Evolutionary conservation across 2,888 invertebrate genomes (phyloP), one percentile per base, ranked within the genome.

Genomic region (Polydrusus tereticollis): DNA sequence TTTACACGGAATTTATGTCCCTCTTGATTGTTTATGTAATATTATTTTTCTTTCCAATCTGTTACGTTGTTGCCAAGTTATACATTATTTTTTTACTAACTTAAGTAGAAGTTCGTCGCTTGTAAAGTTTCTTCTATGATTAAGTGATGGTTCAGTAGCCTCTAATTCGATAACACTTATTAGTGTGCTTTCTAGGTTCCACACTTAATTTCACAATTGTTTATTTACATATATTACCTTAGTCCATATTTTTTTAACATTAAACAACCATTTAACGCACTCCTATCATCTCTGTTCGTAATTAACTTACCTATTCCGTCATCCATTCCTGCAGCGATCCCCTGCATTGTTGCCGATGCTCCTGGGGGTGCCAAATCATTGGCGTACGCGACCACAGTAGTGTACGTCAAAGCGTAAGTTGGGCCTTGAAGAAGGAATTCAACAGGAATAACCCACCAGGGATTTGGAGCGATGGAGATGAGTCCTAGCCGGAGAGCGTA

Each of bases 261-360:
- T n/a, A n/a, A n/a, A n/a, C n/a, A n/a, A n/a, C n/a, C n/a, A n/a
- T n/a, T 10, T 5, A 33, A 33, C 1, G 6, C 6, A 1, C 10
- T 33, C 10, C 33, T 10, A 33, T 3, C 6, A 7, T 4, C 7
- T 33, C 6, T 1, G 6, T 33, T 33, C 6, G 1, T 33, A 10
- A 5, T 33, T 33, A 63, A 65, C 87, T 84, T 81, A 92, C 93
- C 93, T 26, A 94, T 86, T 0, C 95, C 95, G 81, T 95, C 95
- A 81, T 95, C 95, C 91, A 94, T 92, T n/a, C 94, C 95, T 0
- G 94, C 94, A 38, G 94, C 93, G 26, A 95, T 89, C 0, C 95
- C 95, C 83, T 96, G 95, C 69, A 95, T 91, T 0, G 95, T 95
- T 6, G 94, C 94, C 3, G 94, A 93, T 69, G 94, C 92, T 0